Evolutionary conservation across 2,888 invertebrate species (phyloP).

Genomic region (Tinea trinotella): DNA sequence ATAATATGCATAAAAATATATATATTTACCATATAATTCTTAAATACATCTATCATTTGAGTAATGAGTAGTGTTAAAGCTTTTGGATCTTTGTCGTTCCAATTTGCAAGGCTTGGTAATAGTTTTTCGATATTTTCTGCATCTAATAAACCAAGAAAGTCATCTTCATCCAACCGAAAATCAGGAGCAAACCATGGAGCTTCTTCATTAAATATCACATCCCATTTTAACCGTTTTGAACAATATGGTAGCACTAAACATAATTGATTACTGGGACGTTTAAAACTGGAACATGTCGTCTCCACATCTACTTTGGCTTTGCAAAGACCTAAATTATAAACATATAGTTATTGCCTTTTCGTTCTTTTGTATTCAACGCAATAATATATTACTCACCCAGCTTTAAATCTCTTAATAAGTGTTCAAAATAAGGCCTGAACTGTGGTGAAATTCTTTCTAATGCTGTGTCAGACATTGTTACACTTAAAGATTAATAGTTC

Average conservation of each 20-base stretch:
- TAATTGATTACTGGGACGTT: constrained; percentile 68
- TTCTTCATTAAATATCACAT: constrained; percentile 76
- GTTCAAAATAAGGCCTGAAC: constrained; percentile 58
- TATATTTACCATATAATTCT: constrained; percentile 72
- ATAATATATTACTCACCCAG: constrained; percentile 38
- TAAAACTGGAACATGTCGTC: constrained; percentile 41
- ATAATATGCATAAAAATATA: neutral
- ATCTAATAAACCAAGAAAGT: constrained; percentile 74
- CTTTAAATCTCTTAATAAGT: constrained; percentile 55
- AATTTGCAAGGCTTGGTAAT: constrained; percentile 74
- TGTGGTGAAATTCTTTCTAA: constrained; percentile 46
- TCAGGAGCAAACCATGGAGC: constrained; percentile 80
- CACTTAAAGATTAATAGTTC: too few relatives aligned
- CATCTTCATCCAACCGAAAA: constrained; percentile 80
- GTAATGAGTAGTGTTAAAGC: constrained; percentile 73
- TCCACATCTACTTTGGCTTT: constrained; percentile 62
- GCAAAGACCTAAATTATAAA: constrained; percentile 45
- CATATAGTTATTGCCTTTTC: neutral
- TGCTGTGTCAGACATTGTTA: neutral
- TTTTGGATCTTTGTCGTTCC: constrained; percentile 75
- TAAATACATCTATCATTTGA: constrained; percentile 75
- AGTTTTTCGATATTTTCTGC: constrained; percentile 60
- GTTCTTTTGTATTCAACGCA: neutral
- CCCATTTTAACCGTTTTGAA: constrained; percentile 77
- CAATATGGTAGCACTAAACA: constrained; percentile 79